Evolutionary conservation across 1,140 invertebrate genomes (phyloP).

Genomic region (Campoletis sonorensis): DNA sequence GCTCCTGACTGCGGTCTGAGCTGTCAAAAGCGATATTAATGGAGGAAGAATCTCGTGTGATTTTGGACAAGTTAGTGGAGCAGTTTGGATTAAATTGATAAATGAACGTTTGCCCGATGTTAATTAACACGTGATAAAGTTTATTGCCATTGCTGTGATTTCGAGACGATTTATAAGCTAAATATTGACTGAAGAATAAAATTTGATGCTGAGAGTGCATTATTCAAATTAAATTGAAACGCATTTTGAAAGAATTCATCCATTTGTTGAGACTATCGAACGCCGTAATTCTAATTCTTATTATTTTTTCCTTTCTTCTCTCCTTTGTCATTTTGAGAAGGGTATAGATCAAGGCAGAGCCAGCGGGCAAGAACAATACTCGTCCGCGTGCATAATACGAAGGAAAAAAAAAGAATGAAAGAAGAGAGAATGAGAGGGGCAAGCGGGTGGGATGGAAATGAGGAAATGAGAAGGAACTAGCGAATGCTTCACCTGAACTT

Average conservation of each 20-base stretch:
- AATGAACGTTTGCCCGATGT: too few relatives aligned
- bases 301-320: background rate
- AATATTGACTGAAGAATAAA: background rate
- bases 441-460: background rate
- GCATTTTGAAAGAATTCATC: background rate
- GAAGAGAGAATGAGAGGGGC: background rate
- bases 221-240: slow-evolving; percentile 17
- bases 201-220: background rate
- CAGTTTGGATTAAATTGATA: background rate
- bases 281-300: background rate
- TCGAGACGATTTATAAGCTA: background rate
- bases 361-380: slow-evolving; percentile 31
- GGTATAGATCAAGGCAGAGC: background rate
- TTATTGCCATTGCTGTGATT: background rate
- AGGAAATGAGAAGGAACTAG: slow-evolving; percentile 26
- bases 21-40: background rate
- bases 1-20: too few relatives aligned
- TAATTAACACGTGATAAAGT: background rate
- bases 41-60: background rate
- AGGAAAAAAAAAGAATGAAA: background rate
- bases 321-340: background rate
- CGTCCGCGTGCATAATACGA: slow-evolving; percentile 6
- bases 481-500: slow-evolving; percentile 51
- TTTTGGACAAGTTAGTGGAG: background rate
- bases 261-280: background rate